phyloP scores from a whole-genome alignment of 2,888 invertebrate genomes.

The Drosophila greeni region DNA sequence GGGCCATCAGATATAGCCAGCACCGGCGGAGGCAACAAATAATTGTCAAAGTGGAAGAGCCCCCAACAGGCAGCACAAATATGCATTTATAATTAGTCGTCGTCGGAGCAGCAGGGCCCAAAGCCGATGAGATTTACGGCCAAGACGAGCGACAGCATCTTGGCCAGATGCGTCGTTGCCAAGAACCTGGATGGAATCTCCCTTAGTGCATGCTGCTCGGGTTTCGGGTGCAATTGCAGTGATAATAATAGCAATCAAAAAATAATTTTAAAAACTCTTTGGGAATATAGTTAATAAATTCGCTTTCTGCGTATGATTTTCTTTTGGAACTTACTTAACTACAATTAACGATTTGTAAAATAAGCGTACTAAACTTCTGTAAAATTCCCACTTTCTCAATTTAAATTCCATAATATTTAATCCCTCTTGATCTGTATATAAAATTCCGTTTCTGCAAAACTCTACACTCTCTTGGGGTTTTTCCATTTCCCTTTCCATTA shows the following conservation, averaged over 20 bases:
- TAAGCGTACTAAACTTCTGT: no score
- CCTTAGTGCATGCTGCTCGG: background rate
- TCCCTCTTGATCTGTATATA: background rate
- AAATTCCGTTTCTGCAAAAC: background rate
- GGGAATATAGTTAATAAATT: background rate
- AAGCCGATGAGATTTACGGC: slow-evolving; percentile 13
- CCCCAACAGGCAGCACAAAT: slow-evolving; percentile 40
- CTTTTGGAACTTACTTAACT: no score
- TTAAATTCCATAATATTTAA: background rate
- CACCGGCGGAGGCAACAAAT: slow-evolving; percentile 4
- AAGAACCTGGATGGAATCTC: slow-evolving; percentile 3
- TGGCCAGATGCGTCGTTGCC: slow-evolving; percentile 24
- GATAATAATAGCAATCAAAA: background rate
- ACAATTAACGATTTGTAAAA: no score
- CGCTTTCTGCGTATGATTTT: no score
- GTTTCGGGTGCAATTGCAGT: background rate
- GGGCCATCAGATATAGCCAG: slow-evolving; percentile 51
- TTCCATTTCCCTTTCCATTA: background rate
- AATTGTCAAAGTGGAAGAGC: slow-evolving; percentile 3
- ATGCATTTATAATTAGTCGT: slow-evolving; percentile 55
- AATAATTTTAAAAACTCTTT: background rate
- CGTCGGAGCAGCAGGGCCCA: slow-evolving; percentile 8
- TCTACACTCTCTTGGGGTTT: slow-evolving; percentile 1
- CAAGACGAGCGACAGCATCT: slow-evolving; percentile 5
- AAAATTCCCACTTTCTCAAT: no score